phyloP scores from a whole-genome alignment of 2,888 invertebrate genomes.

The Thecophora atra region DNA sequence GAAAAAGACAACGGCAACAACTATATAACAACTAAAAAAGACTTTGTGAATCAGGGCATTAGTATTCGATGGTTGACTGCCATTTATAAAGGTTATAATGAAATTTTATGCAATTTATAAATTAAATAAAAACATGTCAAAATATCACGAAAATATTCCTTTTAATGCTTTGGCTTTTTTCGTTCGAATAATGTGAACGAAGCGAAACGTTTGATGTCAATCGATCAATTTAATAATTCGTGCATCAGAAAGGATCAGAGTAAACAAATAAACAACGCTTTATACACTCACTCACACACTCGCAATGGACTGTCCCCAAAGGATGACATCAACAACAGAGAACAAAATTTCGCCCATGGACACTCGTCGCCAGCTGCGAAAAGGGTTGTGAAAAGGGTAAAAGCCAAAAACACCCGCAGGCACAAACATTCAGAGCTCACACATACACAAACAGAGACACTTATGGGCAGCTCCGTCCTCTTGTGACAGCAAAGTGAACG shows the following conservation, averaged over 20 bases:
- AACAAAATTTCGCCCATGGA: background rate
- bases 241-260: conserved; percentile 14
- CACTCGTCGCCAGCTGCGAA: conserved; percentile 13
- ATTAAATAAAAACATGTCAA: too few relatives aligned
- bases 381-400: background rate
- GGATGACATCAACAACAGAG: conserved; percentile 1
- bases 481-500: conserved; percentile 39
- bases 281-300: background rate
- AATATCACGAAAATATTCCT: too few relatives aligned
- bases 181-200: too few relatives aligned
- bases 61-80: too few relatives aligned
- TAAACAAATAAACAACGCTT: background rate
- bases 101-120: too few relatives aligned
- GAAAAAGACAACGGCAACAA: too few relatives aligned
- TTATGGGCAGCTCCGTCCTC: background rate
- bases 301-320: background rate
- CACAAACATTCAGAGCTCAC: conserved; percentile 1
- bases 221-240: conserved; percentile 41
- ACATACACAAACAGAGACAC: background rate
- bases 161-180: too few relatives aligned
- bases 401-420: background rate
- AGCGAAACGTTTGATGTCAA: background rate
- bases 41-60: too few relatives aligned
- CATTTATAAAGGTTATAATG: too few relatives aligned
- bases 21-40: too few relatives aligned